phyloP scores from a whole-genome alignment of 1,140 invertebrate species.

The Acromyrmex echinatior region DNA sequence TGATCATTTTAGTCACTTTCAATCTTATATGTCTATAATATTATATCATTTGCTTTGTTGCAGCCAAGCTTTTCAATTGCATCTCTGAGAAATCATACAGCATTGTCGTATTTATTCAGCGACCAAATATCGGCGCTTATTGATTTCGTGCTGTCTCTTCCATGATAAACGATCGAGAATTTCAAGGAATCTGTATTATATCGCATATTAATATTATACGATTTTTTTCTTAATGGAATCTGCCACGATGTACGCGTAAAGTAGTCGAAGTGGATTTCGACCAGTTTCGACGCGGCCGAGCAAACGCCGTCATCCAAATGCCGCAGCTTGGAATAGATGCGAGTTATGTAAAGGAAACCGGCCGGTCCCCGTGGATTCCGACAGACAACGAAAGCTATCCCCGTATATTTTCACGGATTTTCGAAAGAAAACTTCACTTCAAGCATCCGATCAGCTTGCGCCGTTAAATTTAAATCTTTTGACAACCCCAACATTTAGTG shows the following conservation, averaged over 20 bases:
- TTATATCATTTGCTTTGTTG: too few species aligned
- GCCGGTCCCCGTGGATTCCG: not conserved
- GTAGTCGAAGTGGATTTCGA: not conserved
- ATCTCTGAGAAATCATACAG: not conserved
- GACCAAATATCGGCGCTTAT: not conserved
- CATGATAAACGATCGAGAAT: not conserved
- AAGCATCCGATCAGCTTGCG: not conserved
- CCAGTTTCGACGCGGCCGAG: slow-evolving; percentile 13
- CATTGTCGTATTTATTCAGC: not conserved
- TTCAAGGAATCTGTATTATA: not conserved
- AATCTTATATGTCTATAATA: too few species aligned
- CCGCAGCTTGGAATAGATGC: slow-evolving; percentile 68
- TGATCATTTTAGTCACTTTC: too few species aligned
- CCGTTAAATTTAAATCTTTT: not conserved
- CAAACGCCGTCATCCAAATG: slow-evolving; percentile 52
- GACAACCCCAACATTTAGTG: not conserved
- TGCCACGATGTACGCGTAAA: slow-evolving; percentile 10
- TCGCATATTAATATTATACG: not conserved
- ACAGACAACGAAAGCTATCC: slow-evolving; percentile 1
- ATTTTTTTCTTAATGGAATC: not conserved
- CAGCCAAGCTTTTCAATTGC: not conserved
- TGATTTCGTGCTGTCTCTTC: not conserved
- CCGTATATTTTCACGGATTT: slow-evolving; percentile 37
- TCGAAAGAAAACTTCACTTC: slow-evolving; percentile 43
- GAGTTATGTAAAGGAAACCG: slow-evolving; percentile 67